Percentiles rank a stretch among this genome's conserved stretches.
Evolutionary conservation across 2,113 vertebrate species (phyloP).

Genomic region (Tragulus kanchil): DNA sequence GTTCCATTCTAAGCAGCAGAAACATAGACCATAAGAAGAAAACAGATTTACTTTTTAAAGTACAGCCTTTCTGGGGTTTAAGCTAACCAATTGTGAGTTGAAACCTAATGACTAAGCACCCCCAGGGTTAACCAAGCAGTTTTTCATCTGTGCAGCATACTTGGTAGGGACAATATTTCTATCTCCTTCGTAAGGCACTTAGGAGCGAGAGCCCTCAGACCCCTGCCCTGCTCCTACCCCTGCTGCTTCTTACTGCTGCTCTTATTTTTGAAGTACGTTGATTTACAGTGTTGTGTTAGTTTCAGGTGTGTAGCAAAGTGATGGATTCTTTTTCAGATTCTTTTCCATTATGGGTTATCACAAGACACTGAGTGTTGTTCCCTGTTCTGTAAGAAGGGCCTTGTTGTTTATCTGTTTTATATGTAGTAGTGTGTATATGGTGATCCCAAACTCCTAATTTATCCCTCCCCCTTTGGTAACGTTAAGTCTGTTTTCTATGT

Average conservation of each 20-base stretch:
- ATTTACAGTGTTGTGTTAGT: neutral
- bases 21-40: neutral
- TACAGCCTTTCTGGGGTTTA: neutral
- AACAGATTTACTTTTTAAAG: neutral
- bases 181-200: too few relatives aligned
- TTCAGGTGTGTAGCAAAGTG: neutral
- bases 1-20: neutral
- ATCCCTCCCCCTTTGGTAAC: neutral
- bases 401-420: neutral
- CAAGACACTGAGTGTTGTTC: neutral
- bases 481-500: neutral
- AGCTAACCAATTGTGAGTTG: neutral
- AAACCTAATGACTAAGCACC: too few relatives aligned
- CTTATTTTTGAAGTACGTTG: neutral
- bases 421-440: too few relatives aligned
- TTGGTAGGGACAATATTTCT: neutral
- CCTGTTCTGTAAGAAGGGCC: neutral
- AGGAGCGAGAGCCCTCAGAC: fast-evolving
- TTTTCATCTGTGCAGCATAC: neutral
- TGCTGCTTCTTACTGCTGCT: neutral
- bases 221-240: fast-evolving
- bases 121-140: neutral
- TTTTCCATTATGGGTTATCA: neutral
- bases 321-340: neutral
- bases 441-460: neutral